Evolutionary conservation across 2,797 vertebrate genomes (phyloP).

Genomic region (Halcyon chelicuti): DNA sequence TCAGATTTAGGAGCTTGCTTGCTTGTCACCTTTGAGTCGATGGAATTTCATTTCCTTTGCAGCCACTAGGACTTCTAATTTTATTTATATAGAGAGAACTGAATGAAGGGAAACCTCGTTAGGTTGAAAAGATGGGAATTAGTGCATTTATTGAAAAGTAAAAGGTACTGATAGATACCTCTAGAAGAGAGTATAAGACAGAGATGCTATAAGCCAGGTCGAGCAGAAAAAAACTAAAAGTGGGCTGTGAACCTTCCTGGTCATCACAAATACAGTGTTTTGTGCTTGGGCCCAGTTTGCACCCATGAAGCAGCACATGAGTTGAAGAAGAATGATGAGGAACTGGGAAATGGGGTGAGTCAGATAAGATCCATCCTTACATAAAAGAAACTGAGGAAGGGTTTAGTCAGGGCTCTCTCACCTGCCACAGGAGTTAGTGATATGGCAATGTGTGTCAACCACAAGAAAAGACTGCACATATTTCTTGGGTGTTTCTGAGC

Average conservation of each 20-base stretch:
- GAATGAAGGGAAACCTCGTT: neutral
- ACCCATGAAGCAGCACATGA: fast-evolving
- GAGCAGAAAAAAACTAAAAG: neutral
- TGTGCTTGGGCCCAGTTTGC: neutral
- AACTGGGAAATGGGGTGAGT: neutral
- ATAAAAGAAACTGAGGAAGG: neutral
- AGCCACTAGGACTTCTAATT: neutral
- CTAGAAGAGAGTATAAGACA: neutral
- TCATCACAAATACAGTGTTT: neutral
- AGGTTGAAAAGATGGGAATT: neutral
- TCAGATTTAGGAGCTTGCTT: conserved; percentile 53
- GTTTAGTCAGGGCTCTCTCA: neutral
- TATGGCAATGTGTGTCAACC: neutral
- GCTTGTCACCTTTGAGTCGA: neutral
- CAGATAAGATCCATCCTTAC: neutral
- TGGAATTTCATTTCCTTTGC: neutral
- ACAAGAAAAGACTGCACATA: neutral
- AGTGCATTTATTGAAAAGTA: neutral
- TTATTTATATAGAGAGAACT: neutral
- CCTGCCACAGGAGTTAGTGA: neutral
- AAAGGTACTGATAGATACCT: neutral
- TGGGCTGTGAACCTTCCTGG: neutral
- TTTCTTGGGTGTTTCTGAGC: neutral
- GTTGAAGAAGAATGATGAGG: neutral
- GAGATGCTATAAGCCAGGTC: neutral